phyloP scores from a whole-genome alignment of 2,113 vertebrate genomes.

The Capreolus pygargus region DNA sequence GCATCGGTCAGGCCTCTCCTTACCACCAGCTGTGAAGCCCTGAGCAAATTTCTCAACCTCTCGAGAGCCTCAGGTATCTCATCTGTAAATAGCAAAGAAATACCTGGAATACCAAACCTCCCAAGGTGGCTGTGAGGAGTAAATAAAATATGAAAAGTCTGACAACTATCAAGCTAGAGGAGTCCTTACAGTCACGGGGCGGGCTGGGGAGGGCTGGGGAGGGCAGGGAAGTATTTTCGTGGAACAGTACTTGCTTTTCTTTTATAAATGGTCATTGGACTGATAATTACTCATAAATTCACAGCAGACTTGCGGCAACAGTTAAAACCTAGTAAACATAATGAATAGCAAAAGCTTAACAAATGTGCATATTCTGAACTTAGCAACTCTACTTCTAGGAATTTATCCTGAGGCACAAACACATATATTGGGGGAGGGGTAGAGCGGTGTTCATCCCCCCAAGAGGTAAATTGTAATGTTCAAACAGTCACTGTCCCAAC shows the following conservation, averaged over 20 bases:
- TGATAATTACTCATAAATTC: background rate
- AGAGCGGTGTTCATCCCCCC: too few relatives aligned
- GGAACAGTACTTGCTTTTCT: background rate
- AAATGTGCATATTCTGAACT: background rate
- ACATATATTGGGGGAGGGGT: background rate
- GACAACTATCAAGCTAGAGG: background rate
- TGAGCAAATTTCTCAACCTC: background rate
- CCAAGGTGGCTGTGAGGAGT: background rate
- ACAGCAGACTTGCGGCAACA: background rate
- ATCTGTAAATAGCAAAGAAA: fast-evolving
- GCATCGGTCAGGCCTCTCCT: background rate
- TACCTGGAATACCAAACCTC: background rate
- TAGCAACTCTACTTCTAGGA: background rate
- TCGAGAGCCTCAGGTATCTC: background rate
- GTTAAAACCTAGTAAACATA: background rate
- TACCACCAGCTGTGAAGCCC: background rate
- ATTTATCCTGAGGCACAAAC: background rate
- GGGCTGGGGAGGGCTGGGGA: too few relatives aligned
- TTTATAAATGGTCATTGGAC: background rate
- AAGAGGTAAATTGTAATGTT: fast-evolving
- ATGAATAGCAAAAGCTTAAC: background rate
- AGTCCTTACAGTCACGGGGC: fast-evolving
- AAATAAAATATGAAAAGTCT: background rate
- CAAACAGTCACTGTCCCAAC: background rate
- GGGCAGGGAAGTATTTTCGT: background rate